These are phyloP conservation scores for Drosophila subsilvestris DNA, from an alignment of 2,888 invertebrate species.

Conservation along the genomic window DNA sequence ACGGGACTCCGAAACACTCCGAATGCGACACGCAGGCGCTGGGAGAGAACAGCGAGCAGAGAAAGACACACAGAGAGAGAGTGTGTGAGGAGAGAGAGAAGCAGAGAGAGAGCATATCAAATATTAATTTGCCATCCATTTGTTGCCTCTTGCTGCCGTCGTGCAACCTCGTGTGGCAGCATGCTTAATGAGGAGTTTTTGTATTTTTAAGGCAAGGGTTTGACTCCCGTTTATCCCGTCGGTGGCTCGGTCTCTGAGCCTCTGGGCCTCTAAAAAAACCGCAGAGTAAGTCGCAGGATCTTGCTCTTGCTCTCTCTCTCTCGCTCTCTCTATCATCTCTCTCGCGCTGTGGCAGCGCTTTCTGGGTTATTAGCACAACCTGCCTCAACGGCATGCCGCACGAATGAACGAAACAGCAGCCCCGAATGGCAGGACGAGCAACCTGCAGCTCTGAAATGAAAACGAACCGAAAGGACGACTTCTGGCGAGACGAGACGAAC, in stretches of 20 bases:
- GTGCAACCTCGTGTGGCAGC: constrained; percentile 17
- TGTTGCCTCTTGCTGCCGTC: constrained; percentile 49
- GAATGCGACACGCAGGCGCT: constrained; percentile 27
- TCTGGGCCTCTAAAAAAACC: constrained; percentile 21
- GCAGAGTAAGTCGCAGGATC: constrained; percentile 23
- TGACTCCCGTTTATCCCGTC: constrained; percentile 25
- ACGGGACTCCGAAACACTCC: constrained; percentile 27
- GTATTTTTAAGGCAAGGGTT: constrained; percentile 45
- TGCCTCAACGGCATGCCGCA: constrained; percentile 62
- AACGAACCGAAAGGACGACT: background rate
- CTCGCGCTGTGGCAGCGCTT: constrained; percentile 39
- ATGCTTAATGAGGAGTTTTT: constrained; percentile 67
- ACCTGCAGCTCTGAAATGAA: background rate
- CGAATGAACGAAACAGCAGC: background rate
- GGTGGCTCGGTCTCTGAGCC: background rate
- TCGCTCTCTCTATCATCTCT: constrained; percentile 3
- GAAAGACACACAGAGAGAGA: constrained; percentile 1
- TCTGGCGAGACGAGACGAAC: constrained; percentile 46
- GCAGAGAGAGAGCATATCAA: constrained; percentile 47
- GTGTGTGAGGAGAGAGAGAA: background rate
- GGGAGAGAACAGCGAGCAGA: background rate
- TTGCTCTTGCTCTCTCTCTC: constrained; percentile 9
- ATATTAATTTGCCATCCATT: constrained; percentile 67
- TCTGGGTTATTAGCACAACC: constrained; percentile 79
- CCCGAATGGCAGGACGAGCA: constrained; percentile 23